These are phyloP conservation scores for Echinops telfairi DNA, from an alignment of 2,113 vertebrate species.

Conservation along the genomic window DNA sequence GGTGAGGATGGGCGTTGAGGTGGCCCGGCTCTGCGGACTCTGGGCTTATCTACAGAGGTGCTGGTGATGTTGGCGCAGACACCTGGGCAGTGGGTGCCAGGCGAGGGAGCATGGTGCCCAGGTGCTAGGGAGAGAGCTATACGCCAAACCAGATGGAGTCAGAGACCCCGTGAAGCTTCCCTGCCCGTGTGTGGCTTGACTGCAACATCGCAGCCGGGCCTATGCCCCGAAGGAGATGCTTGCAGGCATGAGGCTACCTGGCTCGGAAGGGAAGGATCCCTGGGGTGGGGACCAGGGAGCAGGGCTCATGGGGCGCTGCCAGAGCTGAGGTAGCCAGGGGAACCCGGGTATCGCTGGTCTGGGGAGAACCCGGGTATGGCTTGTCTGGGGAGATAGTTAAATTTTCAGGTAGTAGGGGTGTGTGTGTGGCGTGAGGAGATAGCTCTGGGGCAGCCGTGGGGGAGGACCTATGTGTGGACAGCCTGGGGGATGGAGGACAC, in stretches of 20 bases:
- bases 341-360: not conserved
- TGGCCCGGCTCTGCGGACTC: not conserved
- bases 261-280: not conserved
- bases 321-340: too few species aligned
- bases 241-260: rapidly evolving
- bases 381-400: not conserved
- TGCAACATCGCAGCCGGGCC: not conserved
- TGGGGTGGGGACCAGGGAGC: rapidly evolving
- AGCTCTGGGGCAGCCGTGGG: not conserved
- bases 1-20: rapidly evolving
- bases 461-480: not conserved
- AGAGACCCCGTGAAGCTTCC: not conserved
- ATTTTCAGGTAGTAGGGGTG: not conserved
- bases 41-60: not conserved
- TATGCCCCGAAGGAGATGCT: not conserved
- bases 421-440: not conserved
- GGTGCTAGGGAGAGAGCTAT: not conserved
- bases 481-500: not conserved
- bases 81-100: too few species aligned
- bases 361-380: too few species aligned
- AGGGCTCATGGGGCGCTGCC: not conserved
- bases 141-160: not conserved
- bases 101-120: not conserved
- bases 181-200: not conserved
- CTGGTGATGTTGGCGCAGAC: not conserved